Conservation (phyloP, 1,140 invertebrate genomes). For the Trypoxylus dichotomus region DNA sequence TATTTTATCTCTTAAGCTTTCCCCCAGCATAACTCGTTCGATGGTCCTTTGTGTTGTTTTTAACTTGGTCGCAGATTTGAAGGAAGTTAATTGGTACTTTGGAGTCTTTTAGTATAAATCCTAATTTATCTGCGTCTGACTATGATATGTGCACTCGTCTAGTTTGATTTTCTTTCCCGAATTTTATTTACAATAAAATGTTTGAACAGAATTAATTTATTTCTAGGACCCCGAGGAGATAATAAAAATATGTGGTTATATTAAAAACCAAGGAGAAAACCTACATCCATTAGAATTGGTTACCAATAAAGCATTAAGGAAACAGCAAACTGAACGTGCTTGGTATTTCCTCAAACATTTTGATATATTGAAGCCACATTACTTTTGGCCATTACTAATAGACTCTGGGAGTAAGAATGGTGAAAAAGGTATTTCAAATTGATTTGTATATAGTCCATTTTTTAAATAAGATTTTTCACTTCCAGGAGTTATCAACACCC, state of each 20-base stretch:
- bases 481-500: constrained; percentile 56
- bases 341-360: constrained; percentile 42
- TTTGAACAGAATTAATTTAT: background rate
- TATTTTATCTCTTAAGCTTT: too few relatives aligned
- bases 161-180: too few relatives aligned
- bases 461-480: constrained; percentile 28
- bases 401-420: constrained; percentile 34
- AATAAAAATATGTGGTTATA: constrained; percentile 33
- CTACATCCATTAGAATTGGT: constrained; percentile 39
- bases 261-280: background rate
- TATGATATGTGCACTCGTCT: too few relatives aligned
- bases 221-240: constrained; percentile 41
- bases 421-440: constrained; percentile 40
- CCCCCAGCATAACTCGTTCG: too few relatives aligned
- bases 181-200: background rate
- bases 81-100: too few relatives aligned
- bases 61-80: too few relatives aligned
- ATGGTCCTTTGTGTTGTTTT: too few relatives aligned
- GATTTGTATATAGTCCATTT: background rate
- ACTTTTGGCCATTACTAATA: constrained; percentile 51
- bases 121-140: too few relatives aligned
- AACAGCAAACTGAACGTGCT: constrained; percentile 37
- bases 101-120: too few relatives aligned
- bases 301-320: constrained; percentile 41
- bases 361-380: constrained; percentile 43